phyloP scores from a whole-genome alignment of 2,113 vertebrate species.

The Porphyrio hochstetteri region DNA sequence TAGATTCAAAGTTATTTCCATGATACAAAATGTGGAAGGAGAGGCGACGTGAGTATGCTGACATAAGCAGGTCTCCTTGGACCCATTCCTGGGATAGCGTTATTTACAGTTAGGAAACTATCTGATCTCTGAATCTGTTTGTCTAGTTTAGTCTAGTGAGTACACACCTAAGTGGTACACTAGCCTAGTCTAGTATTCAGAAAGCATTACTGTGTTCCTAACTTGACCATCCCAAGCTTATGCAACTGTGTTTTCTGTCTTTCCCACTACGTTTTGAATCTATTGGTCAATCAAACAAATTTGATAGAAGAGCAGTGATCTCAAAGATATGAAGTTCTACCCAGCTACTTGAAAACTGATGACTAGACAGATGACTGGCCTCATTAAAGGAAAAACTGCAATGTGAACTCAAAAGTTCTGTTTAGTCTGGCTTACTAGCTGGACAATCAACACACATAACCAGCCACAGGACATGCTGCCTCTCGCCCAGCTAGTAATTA shows the following conservation, averaged over 20 bases:
- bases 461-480: constrained; percentile 39
- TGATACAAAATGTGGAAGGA: neutral
- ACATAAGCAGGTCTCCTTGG: constrained; percentile 34
- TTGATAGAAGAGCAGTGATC: constrained; percentile 14
- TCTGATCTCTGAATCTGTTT: constrained; percentile 57
- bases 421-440: constrained; percentile 59
- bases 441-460: constrained; percentile 49
- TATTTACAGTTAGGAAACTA: constrained; percentile 47
- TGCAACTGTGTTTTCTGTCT: constrained; percentile 61
- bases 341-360: constrained; percentile 59
- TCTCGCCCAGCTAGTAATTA: constrained; percentile 50
- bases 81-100: neutral
- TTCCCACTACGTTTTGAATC: constrained; percentile 43
- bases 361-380: constrained; percentile 50
- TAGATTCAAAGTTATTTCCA: neutral
- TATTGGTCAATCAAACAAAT: constrained; percentile 52
- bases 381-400: constrained; percentile 59
- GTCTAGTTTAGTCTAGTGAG: constrained; percentile 32
- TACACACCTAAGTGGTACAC: constrained; percentile 12
- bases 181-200: constrained; percentile 31
- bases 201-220: neutral
- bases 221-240: constrained; percentile 32
- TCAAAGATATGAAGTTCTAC: constrained; percentile 27
- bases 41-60: constrained; percentile 28
- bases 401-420: constrained; percentile 55